A percentile compares a stretch with the other conserved stretches of the same genome.
phyloP scores from a whole-genome alignment of 2,888 invertebrate species.

The Therioaphis trifolii region DNA sequence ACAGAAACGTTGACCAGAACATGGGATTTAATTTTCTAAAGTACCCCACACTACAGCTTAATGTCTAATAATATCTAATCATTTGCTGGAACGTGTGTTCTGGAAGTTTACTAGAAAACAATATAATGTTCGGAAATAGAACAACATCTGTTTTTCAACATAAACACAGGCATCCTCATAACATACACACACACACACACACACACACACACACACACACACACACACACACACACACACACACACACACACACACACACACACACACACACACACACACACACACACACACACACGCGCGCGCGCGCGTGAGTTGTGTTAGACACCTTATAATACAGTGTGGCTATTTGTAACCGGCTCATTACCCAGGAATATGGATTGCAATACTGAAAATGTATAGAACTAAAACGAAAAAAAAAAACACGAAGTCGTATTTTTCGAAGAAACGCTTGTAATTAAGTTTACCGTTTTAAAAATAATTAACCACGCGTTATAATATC shows the following conservation, averaged over 20 bases:
- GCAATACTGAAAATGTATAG: no score
- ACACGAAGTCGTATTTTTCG: no score
- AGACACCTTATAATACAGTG: neutral
- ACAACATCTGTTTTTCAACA: conserved; percentile 58
- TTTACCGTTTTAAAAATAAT: no score
- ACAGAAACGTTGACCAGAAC: neutral
- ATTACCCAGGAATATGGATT: no score
- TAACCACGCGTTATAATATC: no score
- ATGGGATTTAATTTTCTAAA: neutral
- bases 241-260: neutral
- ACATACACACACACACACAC: neutral
- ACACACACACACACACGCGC: neutral
- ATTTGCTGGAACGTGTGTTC: conserved; percentile 15
- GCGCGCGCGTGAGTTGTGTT: neutral
- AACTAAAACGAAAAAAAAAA: no score
- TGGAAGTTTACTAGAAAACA: conserved; percentile 2
- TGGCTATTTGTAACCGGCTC: neutral
- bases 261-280: neutral
- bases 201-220: no score
- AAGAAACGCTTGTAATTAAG: no score
- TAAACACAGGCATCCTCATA: conserved; percentile 45
- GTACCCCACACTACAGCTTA: neutral
- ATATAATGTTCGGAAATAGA: conserved; percentile 49
- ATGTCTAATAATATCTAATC: conserved; percentile 38
- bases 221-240: neutral